Evolutionary conservation across 2,113 vertebrate genomes (phyloP).

Genomic region (Petrocephalus microphthalmus): DNA sequence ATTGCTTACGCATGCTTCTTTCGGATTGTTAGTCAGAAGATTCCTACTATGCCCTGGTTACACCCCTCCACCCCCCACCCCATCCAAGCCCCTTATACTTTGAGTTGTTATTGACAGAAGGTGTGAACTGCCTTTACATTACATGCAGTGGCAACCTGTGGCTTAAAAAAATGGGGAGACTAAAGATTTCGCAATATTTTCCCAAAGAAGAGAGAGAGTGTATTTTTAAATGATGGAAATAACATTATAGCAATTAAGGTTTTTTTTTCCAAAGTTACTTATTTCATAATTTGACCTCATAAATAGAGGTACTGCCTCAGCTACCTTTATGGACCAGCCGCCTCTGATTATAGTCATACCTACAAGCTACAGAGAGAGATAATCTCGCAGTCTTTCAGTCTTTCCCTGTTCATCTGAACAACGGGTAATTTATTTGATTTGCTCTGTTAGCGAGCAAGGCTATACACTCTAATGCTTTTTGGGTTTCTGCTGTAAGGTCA

Average conservation of each 20-base stretch:
- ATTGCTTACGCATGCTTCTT: background rate
- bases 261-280: background rate
- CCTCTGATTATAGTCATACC: background rate
- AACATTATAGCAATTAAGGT: background rate
- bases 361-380: background rate
- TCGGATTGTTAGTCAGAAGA: background rate
- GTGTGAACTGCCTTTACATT: background rate
- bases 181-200: background rate
- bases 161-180: background rate
- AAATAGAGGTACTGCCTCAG: background rate
- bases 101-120: background rate
- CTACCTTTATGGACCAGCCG: background rate
- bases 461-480: background rate
- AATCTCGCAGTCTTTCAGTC: background rate
- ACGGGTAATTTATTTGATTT: background rate
- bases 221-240: background rate
- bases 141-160: background rate
- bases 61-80: background rate
- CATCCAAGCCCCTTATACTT: background rate
- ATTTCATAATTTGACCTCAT: background rate
- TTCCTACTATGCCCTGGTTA: background rate
- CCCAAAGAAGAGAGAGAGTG: background rate
- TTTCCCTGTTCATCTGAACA: background rate
- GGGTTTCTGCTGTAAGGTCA: background rate
- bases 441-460: background rate